Evolutionary conservation across 2,888 invertebrate genomes (phyloP).

Genomic region (Trachelus tabidus): DNA sequence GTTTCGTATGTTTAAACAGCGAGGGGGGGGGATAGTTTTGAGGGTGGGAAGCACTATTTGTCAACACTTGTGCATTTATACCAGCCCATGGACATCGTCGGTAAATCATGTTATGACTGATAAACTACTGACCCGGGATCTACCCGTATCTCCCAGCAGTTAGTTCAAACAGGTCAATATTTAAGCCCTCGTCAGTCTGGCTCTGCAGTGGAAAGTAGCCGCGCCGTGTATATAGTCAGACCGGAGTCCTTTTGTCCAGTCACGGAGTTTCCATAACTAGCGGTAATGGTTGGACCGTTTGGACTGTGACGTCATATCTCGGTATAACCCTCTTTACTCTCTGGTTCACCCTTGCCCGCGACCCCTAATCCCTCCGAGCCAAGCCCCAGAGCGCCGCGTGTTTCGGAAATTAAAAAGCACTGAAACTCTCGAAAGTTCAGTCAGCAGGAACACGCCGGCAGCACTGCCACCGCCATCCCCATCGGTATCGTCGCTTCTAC

Average conservation of each 20-base stretch:
- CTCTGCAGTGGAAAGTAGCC: not conserved
- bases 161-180: slow-evolving; percentile 17
- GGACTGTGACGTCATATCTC: slow-evolving; percentile 15
- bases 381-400: slow-evolving; percentile 2
- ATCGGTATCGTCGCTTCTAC: not conserved
- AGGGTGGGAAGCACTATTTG: slow-evolving; percentile 45
- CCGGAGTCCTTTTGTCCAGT: slow-evolving; percentile 39
- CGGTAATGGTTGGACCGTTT: slow-evolving; percentile 43
- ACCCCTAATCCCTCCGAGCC: not conserved
- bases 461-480: not conserved
- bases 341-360: not conserved
- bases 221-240: not conserved
- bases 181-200: not conserved
- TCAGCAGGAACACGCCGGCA: not conserved
- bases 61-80: slow-evolving; percentile 49
- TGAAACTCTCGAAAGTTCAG: slow-evolving; percentile 5
- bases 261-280: slow-evolving; percentile 49
- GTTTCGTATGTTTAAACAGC: slow-evolving; percentile 46
- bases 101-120: slow-evolving; percentile 45
- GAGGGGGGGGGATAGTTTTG: slow-evolving; percentile 9
- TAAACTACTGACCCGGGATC: slow-evolving; percentile 44
- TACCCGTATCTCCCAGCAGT: slow-evolving; percentile 20
- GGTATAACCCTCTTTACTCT: slow-evolving; percentile 5
- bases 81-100: slow-evolving; percentile 33
- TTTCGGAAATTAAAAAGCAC: slow-evolving; percentile 8